phyloP scores from a whole-genome alignment of 2,888 invertebrate genomes.

The Auanema sp. region DNA sequence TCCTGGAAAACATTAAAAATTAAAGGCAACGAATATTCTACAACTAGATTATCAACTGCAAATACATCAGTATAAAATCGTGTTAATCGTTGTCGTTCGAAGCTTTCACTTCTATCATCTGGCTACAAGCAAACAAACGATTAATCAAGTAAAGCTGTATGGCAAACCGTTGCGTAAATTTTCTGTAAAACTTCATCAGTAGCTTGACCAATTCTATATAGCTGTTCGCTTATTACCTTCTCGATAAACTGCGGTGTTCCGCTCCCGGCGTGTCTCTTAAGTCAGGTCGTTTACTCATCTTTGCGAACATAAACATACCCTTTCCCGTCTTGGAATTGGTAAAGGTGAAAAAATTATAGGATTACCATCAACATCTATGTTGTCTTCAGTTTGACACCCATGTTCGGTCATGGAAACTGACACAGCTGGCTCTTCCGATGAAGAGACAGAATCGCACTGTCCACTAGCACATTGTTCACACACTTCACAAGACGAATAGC shows the following conservation, averaged over 20 bases:
- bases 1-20: neutral
- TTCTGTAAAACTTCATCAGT: too few species aligned
- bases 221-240: too few species aligned
- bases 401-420: conserved; percentile 7
- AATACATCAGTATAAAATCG: too few species aligned
- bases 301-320: conserved; percentile 12
- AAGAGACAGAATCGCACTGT: conserved; percentile 15
- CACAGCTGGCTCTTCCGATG: conserved; percentile 6
- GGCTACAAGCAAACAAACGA: too few species aligned
- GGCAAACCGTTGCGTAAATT: too few species aligned
- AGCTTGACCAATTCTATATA: too few species aligned
- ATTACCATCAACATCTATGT: conserved; percentile 1
- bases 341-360: conserved; percentile 2
- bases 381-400: conserved; percentile 15
- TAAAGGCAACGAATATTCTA: too few species aligned
- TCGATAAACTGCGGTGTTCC: too few species aligned
- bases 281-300: neutral
- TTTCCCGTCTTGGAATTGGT: conserved; percentile 16
- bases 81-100: too few species aligned
- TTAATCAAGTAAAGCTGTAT: too few species aligned
- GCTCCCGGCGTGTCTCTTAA: neutral
- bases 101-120: too few species aligned
- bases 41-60: too few species aligned
- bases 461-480: conserved; percentile 11
- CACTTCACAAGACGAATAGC: conserved; percentile 2